A percentile compares a stretch with the other conserved stretches of the same genome.
Conservation (phyloP, 2,888 invertebrate genomes). For the Drosophila pseudotakahashii region DNA sequence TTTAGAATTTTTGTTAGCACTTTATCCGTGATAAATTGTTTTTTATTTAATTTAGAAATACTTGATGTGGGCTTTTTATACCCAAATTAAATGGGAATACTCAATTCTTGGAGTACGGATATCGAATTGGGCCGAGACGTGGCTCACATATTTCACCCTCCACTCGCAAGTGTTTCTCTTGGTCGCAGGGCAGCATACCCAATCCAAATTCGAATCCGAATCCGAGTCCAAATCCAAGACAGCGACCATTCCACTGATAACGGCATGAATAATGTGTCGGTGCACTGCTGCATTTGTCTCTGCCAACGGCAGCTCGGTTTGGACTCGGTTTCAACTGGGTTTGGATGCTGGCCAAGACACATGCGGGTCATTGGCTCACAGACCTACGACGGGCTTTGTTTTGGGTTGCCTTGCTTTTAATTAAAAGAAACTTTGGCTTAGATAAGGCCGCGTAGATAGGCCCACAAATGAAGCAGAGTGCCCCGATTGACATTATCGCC, state of each 20-base stretch:
- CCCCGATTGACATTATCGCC: slow-evolving; percentile 61
- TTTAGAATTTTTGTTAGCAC: no score
- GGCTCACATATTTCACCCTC: slow-evolving; percentile 56
- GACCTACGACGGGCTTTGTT: slow-evolving; percentile 34
- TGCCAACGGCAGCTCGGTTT: slow-evolving; percentile 35
- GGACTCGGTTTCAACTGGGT: slow-evolving; percentile 10
- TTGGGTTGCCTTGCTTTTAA: slow-evolving; percentile 67
- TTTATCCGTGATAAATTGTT: background rate
- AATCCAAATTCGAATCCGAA: slow-evolving; percentile 11
- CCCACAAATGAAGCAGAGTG: slow-evolving; percentile 29
- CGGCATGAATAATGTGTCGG: slow-evolving; percentile 78
- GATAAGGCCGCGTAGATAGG: slow-evolving; percentile 71
- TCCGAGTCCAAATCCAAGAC: slow-evolving; percentile 37
- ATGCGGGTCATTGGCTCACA: slow-evolving; percentile 77
- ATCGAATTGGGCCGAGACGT: slow-evolving; percentile 33
- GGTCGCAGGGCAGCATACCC: slow-evolving; percentile 13
- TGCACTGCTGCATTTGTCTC: slow-evolving; percentile 78
- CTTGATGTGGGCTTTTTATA: background rate
- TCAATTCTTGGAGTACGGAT: background rate
- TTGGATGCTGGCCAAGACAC: slow-evolving; percentile 49
- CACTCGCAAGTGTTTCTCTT: slow-evolving; percentile 37
- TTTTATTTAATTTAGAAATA: background rate
- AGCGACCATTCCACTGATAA: slow-evolving; percentile 70
- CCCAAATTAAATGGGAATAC: slow-evolving; percentile 1
- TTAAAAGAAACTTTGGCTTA: slow-evolving; percentile 76